phyloP scores from a whole-genome alignment of 2,113 vertebrate species.

The Leucopternis melanops region DNA sequence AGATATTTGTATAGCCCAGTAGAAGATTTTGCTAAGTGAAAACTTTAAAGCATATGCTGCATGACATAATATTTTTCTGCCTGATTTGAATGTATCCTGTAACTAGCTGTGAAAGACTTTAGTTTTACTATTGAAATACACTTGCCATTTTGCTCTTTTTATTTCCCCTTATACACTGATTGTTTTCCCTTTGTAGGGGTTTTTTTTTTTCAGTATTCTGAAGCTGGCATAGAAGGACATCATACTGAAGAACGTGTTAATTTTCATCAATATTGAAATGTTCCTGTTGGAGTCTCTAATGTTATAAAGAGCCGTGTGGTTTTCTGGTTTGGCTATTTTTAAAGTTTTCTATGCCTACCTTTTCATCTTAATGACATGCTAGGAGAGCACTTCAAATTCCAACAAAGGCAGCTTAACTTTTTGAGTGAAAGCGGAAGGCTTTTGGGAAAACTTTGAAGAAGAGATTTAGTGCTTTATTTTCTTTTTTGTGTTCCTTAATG shows the following conservation, averaged over 20 bases:
- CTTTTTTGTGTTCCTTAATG: neutral
- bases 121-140: neutral
- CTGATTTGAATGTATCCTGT: neutral
- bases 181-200: neutral
- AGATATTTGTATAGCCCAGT: fast-evolving
- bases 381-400: neutral
- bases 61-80: neutral
- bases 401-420: neutral
- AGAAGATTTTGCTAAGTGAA: neutral
- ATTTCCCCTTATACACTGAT: neutral
- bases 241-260: neutral
- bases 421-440: neutral
- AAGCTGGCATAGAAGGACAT: neutral
- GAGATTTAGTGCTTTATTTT: neutral
- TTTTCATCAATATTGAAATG: neutral
- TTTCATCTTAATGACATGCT: neutral
- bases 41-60: neutral
- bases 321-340: neutral
- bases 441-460: neutral
- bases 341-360: neutral
- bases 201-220: neutral
- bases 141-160: neutral
- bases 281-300: neutral
- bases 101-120: neutral
- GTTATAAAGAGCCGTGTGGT: neutral